Evolutionary conservation across 1,140 invertebrate genomes (phyloP), one percentile per base, ranked within the genome.

Genomic region (Procambarus clarkii): DNA sequence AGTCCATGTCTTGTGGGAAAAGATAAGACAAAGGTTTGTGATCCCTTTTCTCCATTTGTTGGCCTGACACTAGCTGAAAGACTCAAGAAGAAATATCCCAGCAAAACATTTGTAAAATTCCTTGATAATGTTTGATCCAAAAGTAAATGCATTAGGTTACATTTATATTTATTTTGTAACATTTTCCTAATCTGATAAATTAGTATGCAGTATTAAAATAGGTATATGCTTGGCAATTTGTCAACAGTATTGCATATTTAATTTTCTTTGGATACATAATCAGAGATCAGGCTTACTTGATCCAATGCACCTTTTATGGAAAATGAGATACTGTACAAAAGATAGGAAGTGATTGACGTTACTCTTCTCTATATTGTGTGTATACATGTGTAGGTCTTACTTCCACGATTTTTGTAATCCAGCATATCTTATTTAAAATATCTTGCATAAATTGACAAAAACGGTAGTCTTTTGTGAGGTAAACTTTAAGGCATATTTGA

Each of bases 41-140:
- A 85, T 11, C 46, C 64, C 13, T 85, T 85, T 58, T 85, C 82
- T n/a, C 82, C 82, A 85, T 21, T 45, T 46, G 60, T 85, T 45
- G 46, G 11, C 60, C 45, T 85, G 18, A 74, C 82, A 21, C 46
- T 85, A 60, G 60, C 82, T 64, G 60, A 85, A 45, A 85, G 82
- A 85, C 82, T 85, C 18, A 85, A n/a, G 13, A n/a, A 46, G 13
- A 85, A 74, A 45, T 85, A 34, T 85, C 45, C 82, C 13, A 15
- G 46, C 24, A 85, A 85, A 15, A 21, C 4, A 21, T 85, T 71
- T 58, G 64, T 34, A 5, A 85, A 74, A 50, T 44, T 85, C 34
- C 24, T 85, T 15, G 82, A 85, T 85, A 64, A 71, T 46, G n/a
- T 85, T 21, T 44, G 60, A 46, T 85, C 34, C 5, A 44, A 45